Evolutionary conservation across 2,888 invertebrate genomes (phyloP).

Genomic region (Strigamia transsilvanica): DNA sequence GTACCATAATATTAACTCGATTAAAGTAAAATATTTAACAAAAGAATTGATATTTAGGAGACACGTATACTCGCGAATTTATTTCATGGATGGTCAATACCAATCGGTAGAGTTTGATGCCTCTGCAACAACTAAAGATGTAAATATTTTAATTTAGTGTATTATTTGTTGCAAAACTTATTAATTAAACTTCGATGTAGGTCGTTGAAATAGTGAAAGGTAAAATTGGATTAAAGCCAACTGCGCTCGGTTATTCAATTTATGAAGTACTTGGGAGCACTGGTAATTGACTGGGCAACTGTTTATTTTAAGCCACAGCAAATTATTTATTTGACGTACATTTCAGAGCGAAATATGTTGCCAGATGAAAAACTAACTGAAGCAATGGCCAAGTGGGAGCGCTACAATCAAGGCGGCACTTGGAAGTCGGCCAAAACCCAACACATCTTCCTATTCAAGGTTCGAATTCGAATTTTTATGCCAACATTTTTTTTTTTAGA

Average conservation of each 20-base stretch:
- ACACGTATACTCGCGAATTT: conserved; percentile 88
- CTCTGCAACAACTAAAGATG: conserved; percentile 86
- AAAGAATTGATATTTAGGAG: conserved; percentile 68
- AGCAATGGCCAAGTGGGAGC: conserved; percentile 95
- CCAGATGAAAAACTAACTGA: conserved; percentile 88
- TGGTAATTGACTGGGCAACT: conserved; percentile 51
- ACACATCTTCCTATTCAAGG: conserved; percentile 70
- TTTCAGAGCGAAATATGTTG: conserved; percentile 79
- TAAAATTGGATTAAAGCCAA: conserved; percentile 84
- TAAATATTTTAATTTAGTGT: conserved; percentile 56
- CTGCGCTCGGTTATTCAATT: conserved; percentile 85
- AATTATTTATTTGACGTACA: conserved; percentile 34
- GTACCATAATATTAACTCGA: conserved; percentile 57
- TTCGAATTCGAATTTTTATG: conserved; percentile 52
- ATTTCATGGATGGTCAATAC: conserved; percentile 93
- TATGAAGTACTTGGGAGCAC: conserved; percentile 86
- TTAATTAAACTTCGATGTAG: conserved; percentile 58
- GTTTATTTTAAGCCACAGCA: conserved; percentile 41
- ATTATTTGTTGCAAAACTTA: not conserved
- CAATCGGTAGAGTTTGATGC: conserved; percentile 95
- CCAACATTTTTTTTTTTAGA: not conserved
- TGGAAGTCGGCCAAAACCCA: conserved; percentile 57
- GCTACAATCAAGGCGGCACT: conserved; percentile 62
- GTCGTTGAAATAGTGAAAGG: conserved; percentile 85
- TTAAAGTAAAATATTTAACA: not conserved